Base-by-base conservation (phyloP, 2,113 vertebrate genomes). In the Anolis carolinensis region DNA sequence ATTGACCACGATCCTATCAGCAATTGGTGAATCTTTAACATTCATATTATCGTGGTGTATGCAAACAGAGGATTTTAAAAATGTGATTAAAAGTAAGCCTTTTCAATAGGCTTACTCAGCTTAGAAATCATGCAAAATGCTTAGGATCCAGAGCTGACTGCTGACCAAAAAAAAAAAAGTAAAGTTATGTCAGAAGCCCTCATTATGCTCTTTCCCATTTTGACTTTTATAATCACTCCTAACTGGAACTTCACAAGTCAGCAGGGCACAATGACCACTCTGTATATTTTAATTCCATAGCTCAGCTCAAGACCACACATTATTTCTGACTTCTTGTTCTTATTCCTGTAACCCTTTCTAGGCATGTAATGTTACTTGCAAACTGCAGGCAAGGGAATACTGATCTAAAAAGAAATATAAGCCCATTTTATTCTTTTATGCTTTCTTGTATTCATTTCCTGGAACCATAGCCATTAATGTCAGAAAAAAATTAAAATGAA, bases 261-360 rank as follows among this genome's bases (percentile, higher is more conserved):
- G 25, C 4, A n/a, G 71, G 62, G 59, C 55, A 75, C 79, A 81
- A 50, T 86, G 78, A 73, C 36, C 74, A 2, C 2, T 23, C 83
- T 55, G 48, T 86, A 65, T 86, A 65, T 86, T 73, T 81, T 6
- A 34, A 11, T 21, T 50, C 13, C 30, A 65, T 0, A 1, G n/a
- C n/a, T 81, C 2, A 6, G 30, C 23, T 80, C 14, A 50, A 13
- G 55, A 74, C 81, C 13, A 74, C 65, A 14, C 23, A 80, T 80
- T 74, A 81, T 65, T 86, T 81, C 34, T 65, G 39, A 81, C 39
- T 52, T 73, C 63, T 62, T 44, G 52, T 83, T 79, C 67, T 79
- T 79, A 16, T 79, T 80, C 84, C 55, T 50, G 55, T 36, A 74
- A 81, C 74, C 34, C 52, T 73, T 62, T 36, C 39, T 48, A 48